Evolutionary conservation across 2,113 vertebrate genomes (phyloP).

Genomic region (Cygnus buccinator): DNA sequence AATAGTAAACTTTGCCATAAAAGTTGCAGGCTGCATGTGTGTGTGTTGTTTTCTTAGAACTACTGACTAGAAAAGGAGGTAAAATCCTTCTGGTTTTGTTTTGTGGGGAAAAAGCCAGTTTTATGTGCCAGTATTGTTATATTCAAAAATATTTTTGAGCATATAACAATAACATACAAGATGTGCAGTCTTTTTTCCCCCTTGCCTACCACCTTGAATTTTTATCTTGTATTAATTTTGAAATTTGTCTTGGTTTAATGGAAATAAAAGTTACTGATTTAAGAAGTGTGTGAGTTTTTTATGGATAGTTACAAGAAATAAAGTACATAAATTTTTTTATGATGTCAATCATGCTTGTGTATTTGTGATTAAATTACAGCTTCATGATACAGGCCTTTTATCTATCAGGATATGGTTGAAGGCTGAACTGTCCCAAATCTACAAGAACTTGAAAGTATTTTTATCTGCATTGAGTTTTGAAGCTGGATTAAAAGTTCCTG

Average conservation of each 20-base stretch:
- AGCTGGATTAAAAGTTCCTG: conserved; percentile 9
- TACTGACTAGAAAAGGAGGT: conserved; percentile 15
- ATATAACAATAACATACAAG: background rate
- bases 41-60: conserved; percentile 15
- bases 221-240: conserved; percentile 62
- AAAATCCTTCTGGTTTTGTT: conserved; percentile 12
- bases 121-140: conserved; percentile 38
- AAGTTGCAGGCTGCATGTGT: background rate
- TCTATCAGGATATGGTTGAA: background rate
- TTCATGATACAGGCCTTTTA: background rate
- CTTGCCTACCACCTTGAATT: conserved; percentile 42
- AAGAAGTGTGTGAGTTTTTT: conserved; percentile 13
- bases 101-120: conserved; percentile 12
- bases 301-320: background rate
- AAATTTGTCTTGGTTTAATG: conserved; percentile 53
- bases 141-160: conserved; percentile 26
- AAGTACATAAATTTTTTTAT: background rate
- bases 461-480: background rate
- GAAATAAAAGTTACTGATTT: conserved; percentile 75
- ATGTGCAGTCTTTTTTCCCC: background rate
- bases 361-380: conserved; percentile 47
- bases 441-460: background rate
- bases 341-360: background rate
- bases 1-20: background rate
- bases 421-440: background rate